phyloP scores from a whole-genome alignment of 2,113 vertebrate genomes.

The Solenodon paradoxus region DNA sequence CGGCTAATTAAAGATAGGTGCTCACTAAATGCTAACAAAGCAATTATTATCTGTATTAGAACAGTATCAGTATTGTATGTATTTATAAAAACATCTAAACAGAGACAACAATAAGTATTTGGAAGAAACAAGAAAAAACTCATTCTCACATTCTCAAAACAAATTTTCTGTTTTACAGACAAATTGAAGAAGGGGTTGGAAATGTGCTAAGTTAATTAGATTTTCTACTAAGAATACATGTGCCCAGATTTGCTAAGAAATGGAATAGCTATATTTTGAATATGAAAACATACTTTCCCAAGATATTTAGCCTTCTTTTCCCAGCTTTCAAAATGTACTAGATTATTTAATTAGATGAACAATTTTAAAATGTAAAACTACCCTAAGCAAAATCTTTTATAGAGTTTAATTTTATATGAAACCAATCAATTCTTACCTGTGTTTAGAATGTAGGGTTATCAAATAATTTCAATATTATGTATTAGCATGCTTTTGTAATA shows the following conservation, averaged over 20 bases:
- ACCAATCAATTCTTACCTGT: not conserved
- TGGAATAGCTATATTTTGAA: not conserved
- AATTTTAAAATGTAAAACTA: constrained; percentile 9
- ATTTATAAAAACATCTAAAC: constrained; percentile 8
- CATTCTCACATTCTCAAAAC: not conserved
- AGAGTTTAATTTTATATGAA: not conserved
- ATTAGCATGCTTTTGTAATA: not conserved
- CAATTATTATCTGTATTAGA: constrained; percentile 3
- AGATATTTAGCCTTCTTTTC: not conserved
- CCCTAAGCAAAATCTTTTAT: not conserved
- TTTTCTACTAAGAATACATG: not conserved
- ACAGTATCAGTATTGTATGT: not conserved
- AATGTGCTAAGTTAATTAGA: not conserved
- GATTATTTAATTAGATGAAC: not conserved
- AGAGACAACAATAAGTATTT: not conserved
- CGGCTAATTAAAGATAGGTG: not conserved
- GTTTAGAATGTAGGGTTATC: not conserved
- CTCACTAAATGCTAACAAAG: constrained; percentile 14
- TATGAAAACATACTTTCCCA: not conserved
- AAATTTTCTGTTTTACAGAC: not conserved
- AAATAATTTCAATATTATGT: constrained; percentile 9
- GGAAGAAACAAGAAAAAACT: not conserved
- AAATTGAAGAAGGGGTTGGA: not conserved
- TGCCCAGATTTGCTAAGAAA: not conserved
- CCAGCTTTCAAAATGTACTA: constrained; percentile 8